These are phyloP conservation scores for Aptenodytes patagonicus DNA, from an alignment of 2,113 vertebrate species.

Conservation along the genomic window DNA sequence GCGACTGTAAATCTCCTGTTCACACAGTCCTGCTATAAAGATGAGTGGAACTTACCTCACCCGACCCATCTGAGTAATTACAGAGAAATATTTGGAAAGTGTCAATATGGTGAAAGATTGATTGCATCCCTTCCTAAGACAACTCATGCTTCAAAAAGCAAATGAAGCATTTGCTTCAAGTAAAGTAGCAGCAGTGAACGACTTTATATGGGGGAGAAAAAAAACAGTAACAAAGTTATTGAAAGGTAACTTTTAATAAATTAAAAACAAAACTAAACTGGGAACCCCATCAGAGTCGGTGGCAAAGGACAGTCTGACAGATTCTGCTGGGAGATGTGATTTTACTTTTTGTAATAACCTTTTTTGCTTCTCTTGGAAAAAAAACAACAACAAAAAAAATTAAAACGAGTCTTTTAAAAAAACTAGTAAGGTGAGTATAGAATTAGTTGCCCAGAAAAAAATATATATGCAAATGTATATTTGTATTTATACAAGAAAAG, in stretches of 20 bases:
- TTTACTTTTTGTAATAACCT: not conserved
- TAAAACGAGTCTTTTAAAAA: not conserved
- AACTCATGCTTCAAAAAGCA: not conserved
- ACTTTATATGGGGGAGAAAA: not conserved
- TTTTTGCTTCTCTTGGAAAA: not conserved
- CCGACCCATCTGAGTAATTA: not conserved
- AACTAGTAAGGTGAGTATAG: not conserved
- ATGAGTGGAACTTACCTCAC: not conserved
- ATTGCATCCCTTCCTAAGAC: not conserved
- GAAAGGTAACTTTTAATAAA: not conserved
- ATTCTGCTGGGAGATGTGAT: not conserved
- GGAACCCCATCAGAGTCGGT: not conserved
- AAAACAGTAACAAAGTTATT: rapidly evolving
- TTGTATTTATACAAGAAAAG: not conserved
- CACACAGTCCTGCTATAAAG: not conserved
- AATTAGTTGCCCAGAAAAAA: not conserved
- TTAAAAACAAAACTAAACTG: not conserved
- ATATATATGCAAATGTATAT: not conserved
- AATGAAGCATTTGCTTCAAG: not conserved
- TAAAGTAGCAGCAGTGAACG: not conserved
- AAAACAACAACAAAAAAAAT: not conserved
- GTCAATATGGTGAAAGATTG: not conserved
- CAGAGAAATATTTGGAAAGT: not conserved
- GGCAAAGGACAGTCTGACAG: not conserved
- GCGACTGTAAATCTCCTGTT: constrained; percentile 54